These are phyloP conservation scores for Kradibia gibbosae DNA, from an alignment of 1,140 invertebrate species.

Conservation along the genomic window DNA sequence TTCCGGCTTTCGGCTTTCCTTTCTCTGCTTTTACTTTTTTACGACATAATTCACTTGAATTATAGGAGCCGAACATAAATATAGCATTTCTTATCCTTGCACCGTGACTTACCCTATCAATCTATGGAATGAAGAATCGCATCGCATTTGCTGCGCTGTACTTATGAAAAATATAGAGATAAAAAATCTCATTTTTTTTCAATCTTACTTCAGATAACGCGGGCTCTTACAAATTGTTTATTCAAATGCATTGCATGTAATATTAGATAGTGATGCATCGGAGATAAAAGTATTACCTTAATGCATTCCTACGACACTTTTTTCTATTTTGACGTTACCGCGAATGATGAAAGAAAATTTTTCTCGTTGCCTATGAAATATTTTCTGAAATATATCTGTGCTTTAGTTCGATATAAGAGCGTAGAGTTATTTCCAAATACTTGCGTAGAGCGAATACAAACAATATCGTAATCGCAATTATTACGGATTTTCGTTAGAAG, in stretches of 20 bases:
- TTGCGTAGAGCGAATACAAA: too few relatives aligned
- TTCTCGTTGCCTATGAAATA: not conserved
- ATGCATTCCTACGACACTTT: too few relatives aligned
- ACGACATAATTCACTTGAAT: slow-evolving; percentile 29
- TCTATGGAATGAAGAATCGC: not conserved
- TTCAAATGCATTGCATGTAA: not conserved
- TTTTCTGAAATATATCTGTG: not conserved
- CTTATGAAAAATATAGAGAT: not conserved
- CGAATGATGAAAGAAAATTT: too few relatives aligned
- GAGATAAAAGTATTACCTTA: not conserved
- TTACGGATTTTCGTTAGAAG: too few relatives aligned
- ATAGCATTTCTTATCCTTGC: not conserved
- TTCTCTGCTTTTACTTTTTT: not conserved
- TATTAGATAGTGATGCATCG: not conserved
- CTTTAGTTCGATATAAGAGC: too few relatives aligned
- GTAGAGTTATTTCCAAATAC: too few relatives aligned
- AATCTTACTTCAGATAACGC: not conserved
- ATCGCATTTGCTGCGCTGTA: not conserved
- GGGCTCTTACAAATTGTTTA: not conserved
- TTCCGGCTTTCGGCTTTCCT: slow-evolving; percentile 39
- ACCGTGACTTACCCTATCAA: not conserved
- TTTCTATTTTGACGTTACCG: too few relatives aligned
- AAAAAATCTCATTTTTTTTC: not conserved
- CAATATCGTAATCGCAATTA: too few relatives aligned
- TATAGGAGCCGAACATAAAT: slow-evolving; percentile 26